Base-by-base conservation (phyloP, 37 sponge, comb jelly and placozoan genomes). In the Axinella damicornis region DNA sequence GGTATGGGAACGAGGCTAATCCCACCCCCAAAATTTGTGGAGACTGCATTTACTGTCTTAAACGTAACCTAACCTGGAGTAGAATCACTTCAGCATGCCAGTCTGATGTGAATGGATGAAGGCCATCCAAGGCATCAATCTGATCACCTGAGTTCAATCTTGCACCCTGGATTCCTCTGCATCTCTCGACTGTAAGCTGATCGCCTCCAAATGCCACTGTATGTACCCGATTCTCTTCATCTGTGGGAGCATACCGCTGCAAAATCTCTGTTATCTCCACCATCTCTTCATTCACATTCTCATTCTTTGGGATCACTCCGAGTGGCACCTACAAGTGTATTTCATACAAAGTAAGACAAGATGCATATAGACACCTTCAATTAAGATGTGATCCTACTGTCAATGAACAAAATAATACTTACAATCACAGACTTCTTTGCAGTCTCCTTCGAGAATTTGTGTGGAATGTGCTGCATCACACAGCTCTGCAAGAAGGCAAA, bases 61-160 rank as follows among this genome's bases (percentile, higher is more conserved):
- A 14, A 27, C 27, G 11, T 22, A 15, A 19, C 15, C 62, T 5
- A 61, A 74, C 76, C 76, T 46, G 54, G 24, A 78, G 21, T 22
- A 78, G 41, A 67, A 25, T 80, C 1, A 80, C 53, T 46, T 80
- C 57, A 19, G 81, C 81, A 30, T 80, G 81, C 81, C 81, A 80
- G 57, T 80, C 81, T 22, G 57, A 30, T 21, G 55, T 11, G 5
- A 80, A 80, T 0, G 81, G 70, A 12, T 37, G 24, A 69, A 67
- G 69, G 9, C 81, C 81, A 1, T 61, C 53, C 1, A 80, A 57
- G 19, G 69, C 81, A 18, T 69, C 37, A 27, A n/a, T 68, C 69
- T 69, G 40, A 25, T 61, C 57, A 27, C 18, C 32, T 1, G 24
- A 33, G 30, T 11, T 66, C 9, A 66, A 56, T 21, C 57, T 25